Percentiles rank a stretch among this genome's conserved stretches.
Conservation (phyloP, 2,797 vertebrate genomes). For the Nasua narica region DNA sequence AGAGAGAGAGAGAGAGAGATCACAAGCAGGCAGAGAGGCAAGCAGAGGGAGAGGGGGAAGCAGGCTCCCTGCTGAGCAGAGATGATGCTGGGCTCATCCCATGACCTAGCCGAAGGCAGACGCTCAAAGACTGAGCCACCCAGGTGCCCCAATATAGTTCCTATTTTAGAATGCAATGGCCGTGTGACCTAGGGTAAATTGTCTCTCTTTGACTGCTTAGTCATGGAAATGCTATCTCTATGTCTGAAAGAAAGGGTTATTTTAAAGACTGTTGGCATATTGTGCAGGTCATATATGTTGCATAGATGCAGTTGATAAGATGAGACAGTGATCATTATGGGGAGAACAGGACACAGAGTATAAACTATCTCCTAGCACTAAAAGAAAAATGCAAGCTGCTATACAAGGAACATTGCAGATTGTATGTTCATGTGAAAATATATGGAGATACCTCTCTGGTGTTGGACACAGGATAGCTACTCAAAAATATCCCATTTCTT, state of each 20-base stretch:
- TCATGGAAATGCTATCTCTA: neutral
- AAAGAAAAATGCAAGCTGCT: neutral
- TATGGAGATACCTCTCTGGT: neutral
- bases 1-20: too few species aligned
- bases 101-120: too few species aligned
- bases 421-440: neutral
- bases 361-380: neutral
- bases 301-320: neutral
- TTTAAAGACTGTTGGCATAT: neutral
- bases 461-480: neutral
- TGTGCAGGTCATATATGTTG: neutral
- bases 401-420: neutral
- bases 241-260: neutral
- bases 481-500: neutral
- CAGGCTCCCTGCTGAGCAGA: too few species aligned
- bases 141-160: too few species aligned
- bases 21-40: too few species aligned
- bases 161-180: neutral
- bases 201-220: neutral
- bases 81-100: too few species aligned
- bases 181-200: neutral
- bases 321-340: neutral
- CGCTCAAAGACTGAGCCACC: too few species aligned
- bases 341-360: rapidly evolving
- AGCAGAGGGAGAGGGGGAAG: too few species aligned